A percentile compares a stretch with the other conserved stretches of the same genome.
phyloP scores from a whole-genome alignment of 2,113 vertebrate genomes.

The Myanophis thanlyinensis region DNA sequence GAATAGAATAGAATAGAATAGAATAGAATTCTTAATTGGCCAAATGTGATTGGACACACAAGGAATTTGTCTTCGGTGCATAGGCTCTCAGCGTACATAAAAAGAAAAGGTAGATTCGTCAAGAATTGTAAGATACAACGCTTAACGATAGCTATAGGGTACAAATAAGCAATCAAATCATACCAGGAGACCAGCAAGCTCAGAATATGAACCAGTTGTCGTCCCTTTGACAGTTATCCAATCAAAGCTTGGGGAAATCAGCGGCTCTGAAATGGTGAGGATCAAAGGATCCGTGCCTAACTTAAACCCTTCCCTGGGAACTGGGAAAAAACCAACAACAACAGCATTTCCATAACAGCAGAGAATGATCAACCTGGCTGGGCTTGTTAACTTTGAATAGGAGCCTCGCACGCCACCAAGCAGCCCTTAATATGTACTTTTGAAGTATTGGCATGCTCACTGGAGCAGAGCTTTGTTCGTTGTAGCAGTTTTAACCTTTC shows the following conservation, averaged over 20 bases:
- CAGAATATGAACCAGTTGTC: not conserved
- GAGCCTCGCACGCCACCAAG: not conserved
- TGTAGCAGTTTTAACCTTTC: not conserved
- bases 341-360: not conserved
- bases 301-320: not conserved
- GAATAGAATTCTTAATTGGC: too few relatives aligned
- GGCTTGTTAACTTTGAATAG: constrained; percentile 28
- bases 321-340: not conserved
- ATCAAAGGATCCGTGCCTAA: not conserved
- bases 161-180: too few relatives aligned
- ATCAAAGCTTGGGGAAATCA: not conserved
- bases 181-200: too few relatives aligned
- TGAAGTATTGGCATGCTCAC: not conserved
- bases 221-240: not conserved
- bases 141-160: too few relatives aligned
- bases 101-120: too few relatives aligned
- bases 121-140: too few relatives aligned
- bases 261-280: not conserved
- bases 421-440: not conserved
- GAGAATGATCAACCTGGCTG: constrained; percentile 11
- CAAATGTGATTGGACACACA: too few relatives aligned
- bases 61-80: too few relatives aligned
- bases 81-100: too few relatives aligned
- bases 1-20: too few relatives aligned
- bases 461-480: not conserved